Conservation (phyloP, 2,113 vertebrate species). For the Hemibagrus wyckioides region DNA sequence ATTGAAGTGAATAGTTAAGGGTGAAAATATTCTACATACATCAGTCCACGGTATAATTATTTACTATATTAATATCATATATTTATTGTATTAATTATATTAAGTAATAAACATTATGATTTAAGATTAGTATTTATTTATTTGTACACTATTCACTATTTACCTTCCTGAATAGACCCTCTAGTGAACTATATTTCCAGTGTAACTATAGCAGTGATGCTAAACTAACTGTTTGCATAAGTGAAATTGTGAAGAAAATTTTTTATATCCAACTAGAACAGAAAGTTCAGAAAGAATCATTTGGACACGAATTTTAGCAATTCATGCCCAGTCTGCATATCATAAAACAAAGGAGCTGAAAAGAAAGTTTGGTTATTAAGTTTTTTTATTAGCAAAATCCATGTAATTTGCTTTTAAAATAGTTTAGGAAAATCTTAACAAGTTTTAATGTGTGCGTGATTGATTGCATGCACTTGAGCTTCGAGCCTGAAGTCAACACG, state of each 20-base stretch:
- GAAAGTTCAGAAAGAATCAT: background rate
- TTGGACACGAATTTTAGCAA: background rate
- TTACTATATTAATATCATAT: too few species aligned
- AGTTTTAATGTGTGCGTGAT: constrained; percentile 34
- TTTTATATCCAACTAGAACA: background rate
- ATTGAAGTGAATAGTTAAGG: too few species aligned
- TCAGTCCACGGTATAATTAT: too few species aligned
- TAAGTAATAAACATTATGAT: too few species aligned
- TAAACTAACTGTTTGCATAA: background rate
- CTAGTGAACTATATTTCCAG: background rate
- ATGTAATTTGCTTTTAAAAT: constrained; percentile 1
- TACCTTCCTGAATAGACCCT: background rate
- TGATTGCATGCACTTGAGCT: constrained; percentile 41
- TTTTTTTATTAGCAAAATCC: background rate
- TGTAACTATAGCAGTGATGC: background rate
- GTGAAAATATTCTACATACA: too few species aligned
- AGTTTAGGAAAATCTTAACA: too few species aligned
- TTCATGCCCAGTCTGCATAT: background rate
- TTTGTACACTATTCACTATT: background rate
- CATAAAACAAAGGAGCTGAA: background rate
- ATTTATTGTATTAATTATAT: too few species aligned
- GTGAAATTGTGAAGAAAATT: background rate
- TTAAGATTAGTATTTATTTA: background rate
- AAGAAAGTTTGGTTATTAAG: background rate
- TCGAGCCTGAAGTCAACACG: constrained; percentile 37